These are phyloP conservation scores for Odiellus spinosus DNA, from an alignment of 2,888 invertebrate genomes.

Conservation along the genomic window DNA sequence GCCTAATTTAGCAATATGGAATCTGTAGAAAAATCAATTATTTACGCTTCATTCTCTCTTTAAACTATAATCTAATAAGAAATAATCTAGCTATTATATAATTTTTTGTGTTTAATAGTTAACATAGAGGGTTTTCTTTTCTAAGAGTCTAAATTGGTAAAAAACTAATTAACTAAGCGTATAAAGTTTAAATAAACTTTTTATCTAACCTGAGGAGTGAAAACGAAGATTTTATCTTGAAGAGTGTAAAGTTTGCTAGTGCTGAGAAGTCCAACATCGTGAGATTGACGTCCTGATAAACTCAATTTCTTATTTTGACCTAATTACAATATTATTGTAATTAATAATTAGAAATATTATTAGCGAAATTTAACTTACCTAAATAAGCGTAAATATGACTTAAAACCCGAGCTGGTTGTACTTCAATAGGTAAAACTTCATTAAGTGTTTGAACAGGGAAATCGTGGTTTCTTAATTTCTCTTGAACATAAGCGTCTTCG, in stretches of 20 bases:
- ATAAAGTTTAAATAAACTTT: too few relatives aligned
- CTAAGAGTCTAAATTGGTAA: too few relatives aligned
- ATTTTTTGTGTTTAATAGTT: too few relatives aligned
- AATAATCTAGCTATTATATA: too few relatives aligned
- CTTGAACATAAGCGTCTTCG: constrained; percentile 75
- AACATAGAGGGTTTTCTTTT: too few relatives aligned
- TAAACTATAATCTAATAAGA: too few relatives aligned
- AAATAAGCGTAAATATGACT: constrained; percentile 89
- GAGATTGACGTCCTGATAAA: constrained; percentile 81
- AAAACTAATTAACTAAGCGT: too few relatives aligned
- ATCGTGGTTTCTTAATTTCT: constrained; percentile 75
- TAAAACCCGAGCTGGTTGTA: constrained; percentile 88
- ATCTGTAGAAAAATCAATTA: too few relatives aligned
- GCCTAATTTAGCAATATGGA: too few relatives aligned
- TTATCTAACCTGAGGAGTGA: constrained; percentile 99
- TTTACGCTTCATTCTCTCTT: too few relatives aligned
- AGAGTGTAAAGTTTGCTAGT: constrained; percentile 95
- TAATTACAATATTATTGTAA: constrained; percentile 28
- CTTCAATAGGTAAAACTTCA: constrained; percentile 87
- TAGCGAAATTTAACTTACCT: constrained; percentile 48
- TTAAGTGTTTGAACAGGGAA: constrained; percentile 75
- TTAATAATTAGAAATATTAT: too few relatives aligned
- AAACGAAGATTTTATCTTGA: constrained; percentile 89
- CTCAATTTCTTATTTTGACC: constrained; percentile 86
- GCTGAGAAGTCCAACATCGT: constrained; percentile 91